Conservation (phyloP, 2,113 vertebrate species). For the Semicossyphus pulcher region DNA sequence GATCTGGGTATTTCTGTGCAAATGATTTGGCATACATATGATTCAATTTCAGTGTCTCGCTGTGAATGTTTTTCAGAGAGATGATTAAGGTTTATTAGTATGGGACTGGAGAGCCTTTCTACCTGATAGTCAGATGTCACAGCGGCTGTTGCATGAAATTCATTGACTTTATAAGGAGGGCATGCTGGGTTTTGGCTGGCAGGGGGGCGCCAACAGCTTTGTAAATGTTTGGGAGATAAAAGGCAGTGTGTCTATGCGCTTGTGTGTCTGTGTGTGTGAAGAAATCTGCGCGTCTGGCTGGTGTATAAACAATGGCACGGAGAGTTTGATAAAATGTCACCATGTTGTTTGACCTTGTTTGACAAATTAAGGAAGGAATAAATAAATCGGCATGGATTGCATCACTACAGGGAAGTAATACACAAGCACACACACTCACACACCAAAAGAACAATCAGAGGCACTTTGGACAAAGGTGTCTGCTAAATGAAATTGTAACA, state of each 20-base stretch:
- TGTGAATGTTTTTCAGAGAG: slow-evolving; percentile 65
- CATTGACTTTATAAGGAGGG: slow-evolving; percentile 71
- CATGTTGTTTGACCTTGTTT: slow-evolving; percentile 74
- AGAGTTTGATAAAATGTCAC: slow-evolving; percentile 58
- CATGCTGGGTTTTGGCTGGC: slow-evolving; percentile 58
- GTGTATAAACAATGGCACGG: slow-evolving; percentile 62
- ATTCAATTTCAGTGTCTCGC: slow-evolving; percentile 40
- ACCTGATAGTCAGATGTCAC: slow-evolving; percentile 67
- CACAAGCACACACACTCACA: slow-evolving; percentile 8
- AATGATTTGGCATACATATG: slow-evolving; percentile 36
- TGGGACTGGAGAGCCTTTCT: slow-evolving; percentile 41
- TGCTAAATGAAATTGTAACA: too few relatives aligned
- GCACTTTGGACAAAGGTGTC: too few relatives aligned
- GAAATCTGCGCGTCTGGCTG: slow-evolving; percentile 47
- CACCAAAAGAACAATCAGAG: not conserved
- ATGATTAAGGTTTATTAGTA: slow-evolving; percentile 73
- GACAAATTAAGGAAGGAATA: slow-evolving; percentile 76
- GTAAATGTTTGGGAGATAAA: slow-evolving; percentile 67
- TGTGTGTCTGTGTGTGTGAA: slow-evolving; percentile 32
- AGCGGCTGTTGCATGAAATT: slow-evolving; percentile 74
- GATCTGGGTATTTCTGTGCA: slow-evolving; percentile 25
- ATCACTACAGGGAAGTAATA: slow-evolving; percentile 45
- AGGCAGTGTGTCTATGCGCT: slow-evolving; percentile 28
- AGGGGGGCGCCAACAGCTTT: slow-evolving; percentile 64
- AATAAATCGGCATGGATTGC: slow-evolving; percentile 69